Base-by-base conservation (phyloP, 2,888 invertebrate genomes). In the Belgica antarctica region DNA sequence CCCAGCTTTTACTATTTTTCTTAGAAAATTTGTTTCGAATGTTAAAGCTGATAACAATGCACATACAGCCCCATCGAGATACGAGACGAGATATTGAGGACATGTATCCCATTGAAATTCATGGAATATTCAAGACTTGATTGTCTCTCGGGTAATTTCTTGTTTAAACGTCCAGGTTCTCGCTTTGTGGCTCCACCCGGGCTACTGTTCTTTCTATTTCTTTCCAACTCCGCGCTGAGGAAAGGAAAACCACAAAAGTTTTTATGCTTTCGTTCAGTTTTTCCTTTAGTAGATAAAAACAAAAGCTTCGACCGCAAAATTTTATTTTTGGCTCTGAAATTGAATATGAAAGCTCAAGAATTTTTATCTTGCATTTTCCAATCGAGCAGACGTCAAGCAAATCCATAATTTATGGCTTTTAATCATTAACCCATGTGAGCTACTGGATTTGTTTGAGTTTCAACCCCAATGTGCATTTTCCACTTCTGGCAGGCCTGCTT, bases 201-300 rank as follows among this genome's bases (percentile, higher is more conserved):
- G 41, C 2, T 41, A 4, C 10, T 4, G 41, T 10, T 41, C 15
- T 41, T n/a, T n/a, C n/a, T n/a, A n/a, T n/a, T n/a, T n/a, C n/a
- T n/a, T n/a, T n/a, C n/a, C n/a, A n/a, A n/a, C n/a, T n/a, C 41
- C 34, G 34, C 41, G 41, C 34, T 34, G 34, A 41, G 41, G n/a
- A 41, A n/a, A n/a, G 10, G n/a, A 41, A 2, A 41, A 15, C 41
- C 41, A 41, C 41, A 41, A 41, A 10, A 41, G 41, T n/a, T 3
- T n/a, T 41, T 41, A 5, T n/a, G 41, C n/a, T n/a, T n/a, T n/a
- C n/a, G n/a, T n/a, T n/a, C n/a, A n/a, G n/a, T n/a, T n/a, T n/a
- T n/a, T n/a, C n/a, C n/a, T n/a, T n/a, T n/a, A n/a, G n/a, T n/a
- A 41, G 41, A 41, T 41, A 41, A 41, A n/a, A 10, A 41, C 41